Percentiles rank a stretch among this genome's conserved stretches.
Conservation (phyloP, 2,797 vertebrate genomes). For the Chelon labrosus region DNA sequence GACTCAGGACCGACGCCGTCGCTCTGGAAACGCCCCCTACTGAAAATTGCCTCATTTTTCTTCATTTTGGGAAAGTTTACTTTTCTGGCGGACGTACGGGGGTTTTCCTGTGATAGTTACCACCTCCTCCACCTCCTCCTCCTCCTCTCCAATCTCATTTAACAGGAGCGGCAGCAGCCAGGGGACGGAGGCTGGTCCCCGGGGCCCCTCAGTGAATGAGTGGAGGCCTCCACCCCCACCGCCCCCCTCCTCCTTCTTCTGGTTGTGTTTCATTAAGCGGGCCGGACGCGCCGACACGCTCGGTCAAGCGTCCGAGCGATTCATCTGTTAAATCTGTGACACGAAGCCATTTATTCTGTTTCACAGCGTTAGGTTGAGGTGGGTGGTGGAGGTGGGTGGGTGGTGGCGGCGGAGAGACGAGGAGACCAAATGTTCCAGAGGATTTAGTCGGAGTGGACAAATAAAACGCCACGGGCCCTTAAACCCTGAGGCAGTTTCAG, state of each 20-base stretch:
- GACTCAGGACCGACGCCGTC: background rate
- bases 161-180: slow-evolving; percentile 74
- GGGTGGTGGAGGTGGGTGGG: background rate
- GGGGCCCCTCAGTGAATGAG: slow-evolving; percentile 78
- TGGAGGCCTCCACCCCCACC: slow-evolving; percentile 59
- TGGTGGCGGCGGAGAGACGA: no score
- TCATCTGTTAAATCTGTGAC: slow-evolving; percentile 78
- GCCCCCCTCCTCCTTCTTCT: slow-evolving; percentile 66
- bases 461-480: slow-evolving; percentile 25
- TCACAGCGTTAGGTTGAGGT: slow-evolving; percentile 19
- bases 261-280: slow-evolving; percentile 89
- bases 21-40: slow-evolving; percentile 10
- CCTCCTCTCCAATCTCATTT: slow-evolving; percentile 88
- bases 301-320: slow-evolving; percentile 79
- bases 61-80: slow-evolving; percentile 76
- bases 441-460: slow-evolving; percentile 52
- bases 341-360: slow-evolving; percentile 71
- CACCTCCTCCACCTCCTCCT: slow-evolving; percentile 75
- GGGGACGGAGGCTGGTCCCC: slow-evolving; percentile 60
- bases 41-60: slow-evolving; percentile 72
- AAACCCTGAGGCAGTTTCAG: slow-evolving; percentile 37
- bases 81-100: slow-evolving; percentile 30
- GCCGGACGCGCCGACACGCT: slow-evolving; percentile 80
- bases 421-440: slow-evolving; percentile 26
- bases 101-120: slow-evolving; percentile 54